Evolutionary conservation across 2,888 invertebrate species (phyloP), one percentile per base, ranked within the genome.

Genomic region (Crematogaster levior): DNA sequence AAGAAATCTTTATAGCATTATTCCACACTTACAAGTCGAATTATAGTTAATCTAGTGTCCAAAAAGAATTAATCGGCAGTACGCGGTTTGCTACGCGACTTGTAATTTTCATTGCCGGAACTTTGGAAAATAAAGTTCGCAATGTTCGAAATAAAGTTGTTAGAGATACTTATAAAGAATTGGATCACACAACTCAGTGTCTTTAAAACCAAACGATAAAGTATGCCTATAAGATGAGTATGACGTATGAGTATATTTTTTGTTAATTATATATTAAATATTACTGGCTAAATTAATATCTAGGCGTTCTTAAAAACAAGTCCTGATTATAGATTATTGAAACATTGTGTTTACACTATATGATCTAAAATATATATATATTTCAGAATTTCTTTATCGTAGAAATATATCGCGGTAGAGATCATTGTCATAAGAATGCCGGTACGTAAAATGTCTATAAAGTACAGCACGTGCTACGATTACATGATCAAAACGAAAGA

Each of bases 1-100:
- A 86, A 84, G 84, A 88, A 86, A 87, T 81, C 81, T 86, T 83
- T 85, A 81, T 21, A 79, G 30, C 58, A 81, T 72, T 81, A 77
- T 77, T 80, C 43, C 68, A 77, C 66, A 79, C 68, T 79, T 79
- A 68, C 30, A 79, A 60, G 34, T 46, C 18, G 34, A 66, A 68
- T 37, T 66, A 77, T 7, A 30, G 1, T 51, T 66, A 79, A 12
- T 58, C 43, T 56, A 43, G 40, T 30, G 18, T 10, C 43, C 43
- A 65, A 40, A 15, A 12, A 66, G 34, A 34, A 63, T 53, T 51
- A 40, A 12, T 63, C n/a, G n/a, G 12, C 9, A 75, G 37, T n/a
- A 30, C 48, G 37, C 51, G 37, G 56, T 66, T 51, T 75, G 10
- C 24, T 40, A 48, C 9, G 40, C 53, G 40, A 12, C 56, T 66